phyloP scores from a whole-genome alignment of 2,113 vertebrate genomes.

The Etheostoma spectabile region DNA sequence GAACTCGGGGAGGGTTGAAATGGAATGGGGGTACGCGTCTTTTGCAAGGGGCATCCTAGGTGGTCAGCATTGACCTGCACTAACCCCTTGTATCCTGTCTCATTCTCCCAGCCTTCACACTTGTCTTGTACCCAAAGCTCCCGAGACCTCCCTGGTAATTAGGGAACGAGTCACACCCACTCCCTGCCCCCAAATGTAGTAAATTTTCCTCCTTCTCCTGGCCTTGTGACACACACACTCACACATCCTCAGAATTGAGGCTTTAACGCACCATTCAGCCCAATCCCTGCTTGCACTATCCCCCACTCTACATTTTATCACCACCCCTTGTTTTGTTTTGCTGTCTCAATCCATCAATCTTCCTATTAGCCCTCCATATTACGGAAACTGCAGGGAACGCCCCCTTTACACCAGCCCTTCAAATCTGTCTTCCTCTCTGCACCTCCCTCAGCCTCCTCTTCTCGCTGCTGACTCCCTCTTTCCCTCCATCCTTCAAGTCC shows the following conservation, averaged over 20 bases:
- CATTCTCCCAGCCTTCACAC: conserved; percentile 90
- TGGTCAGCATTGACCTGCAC: conserved; percentile 91
- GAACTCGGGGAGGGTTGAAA: conserved; percentile 54
- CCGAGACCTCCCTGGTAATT: conserved; percentile 99
- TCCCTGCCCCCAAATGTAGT: conserved; percentile 86
- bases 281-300: conserved; percentile 73
- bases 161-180: conserved; percentile 89
- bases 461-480: conserved; percentile 31
- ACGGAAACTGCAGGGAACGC: conserved; percentile 89
- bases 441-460: conserved; percentile 79
- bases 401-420: conserved; percentile 85
- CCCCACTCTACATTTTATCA: conserved; percentile 84
- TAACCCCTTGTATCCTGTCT: conserved; percentile 96
- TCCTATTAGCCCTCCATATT: conserved; percentile 93
- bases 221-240: conserved; percentile 77
- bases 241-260: conserved; percentile 77
- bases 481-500: conserved; percentile 26
- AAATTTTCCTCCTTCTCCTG: conserved; percentile 87
- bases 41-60: conserved; percentile 90
- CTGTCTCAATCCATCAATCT: conserved; percentile 99
- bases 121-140: conserved; percentile 87
- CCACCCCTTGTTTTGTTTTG: conserved; percentile 91
- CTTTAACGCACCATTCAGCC: conserved; percentile 88
- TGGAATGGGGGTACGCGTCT: conserved; percentile 57
- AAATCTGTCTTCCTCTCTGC: conserved; percentile 76